These are phyloP conservation scores for Tretioscincus oriximinensis DNA, from an alignment of 2,113 vertebrate species.

Conservation along the genomic window DNA sequence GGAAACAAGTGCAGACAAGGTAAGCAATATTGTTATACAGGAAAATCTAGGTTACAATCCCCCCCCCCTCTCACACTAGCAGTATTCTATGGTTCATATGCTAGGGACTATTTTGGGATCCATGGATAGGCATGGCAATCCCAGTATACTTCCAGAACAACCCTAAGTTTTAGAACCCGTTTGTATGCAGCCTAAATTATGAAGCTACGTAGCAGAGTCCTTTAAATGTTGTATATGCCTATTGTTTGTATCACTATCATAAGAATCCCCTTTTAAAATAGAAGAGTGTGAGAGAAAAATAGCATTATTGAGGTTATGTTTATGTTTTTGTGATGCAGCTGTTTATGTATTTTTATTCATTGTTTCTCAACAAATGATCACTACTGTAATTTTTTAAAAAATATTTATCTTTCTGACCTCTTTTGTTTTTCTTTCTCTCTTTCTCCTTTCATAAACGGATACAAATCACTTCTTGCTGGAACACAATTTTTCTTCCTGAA, in stretches of 20 bases:
- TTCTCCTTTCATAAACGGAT: constrained; percentile 82
- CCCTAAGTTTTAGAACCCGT: no score
- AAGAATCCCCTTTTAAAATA: neutral
- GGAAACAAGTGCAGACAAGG: no score
- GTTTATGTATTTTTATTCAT: constrained; percentile 59
- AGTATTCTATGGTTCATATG: no score
- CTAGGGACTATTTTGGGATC: no score
- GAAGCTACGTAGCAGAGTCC: neutral
- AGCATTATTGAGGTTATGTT: constrained; percentile 28
- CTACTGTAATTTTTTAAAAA: constrained; percentile 80
- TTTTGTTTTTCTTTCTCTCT: constrained; percentile 51
- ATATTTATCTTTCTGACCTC: constrained; percentile 77
- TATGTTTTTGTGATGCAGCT: constrained; percentile 55
- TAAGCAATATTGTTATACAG: no score
- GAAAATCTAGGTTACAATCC: no score
- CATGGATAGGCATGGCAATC: no score
- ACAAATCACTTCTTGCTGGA: constrained; percentile 84
- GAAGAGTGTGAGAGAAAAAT: neutral
- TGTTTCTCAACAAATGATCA: constrained; percentile 64
- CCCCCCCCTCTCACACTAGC: no score
- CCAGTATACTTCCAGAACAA: no score
- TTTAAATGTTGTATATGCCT: neutral
- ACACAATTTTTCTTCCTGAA: constrained; percentile 82
- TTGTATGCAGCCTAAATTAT: no score
- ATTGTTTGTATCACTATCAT: neutral